phyloP scores from a whole-genome alignment of 2,113 vertebrate genomes.

The Gila orcuttii region DNA sequence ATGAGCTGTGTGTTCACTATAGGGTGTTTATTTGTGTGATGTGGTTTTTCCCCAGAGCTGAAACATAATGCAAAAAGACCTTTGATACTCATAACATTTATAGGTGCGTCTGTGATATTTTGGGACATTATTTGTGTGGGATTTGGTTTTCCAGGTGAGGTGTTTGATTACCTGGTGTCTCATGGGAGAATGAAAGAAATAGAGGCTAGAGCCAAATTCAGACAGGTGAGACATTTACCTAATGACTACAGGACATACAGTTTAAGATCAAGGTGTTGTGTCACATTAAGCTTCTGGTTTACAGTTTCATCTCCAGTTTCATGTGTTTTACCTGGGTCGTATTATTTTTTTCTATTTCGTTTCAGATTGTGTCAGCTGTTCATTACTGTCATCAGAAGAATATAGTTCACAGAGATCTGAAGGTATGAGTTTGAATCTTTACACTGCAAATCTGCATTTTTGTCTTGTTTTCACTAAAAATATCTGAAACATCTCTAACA shows the following conservation, averaged over 20 bases:
- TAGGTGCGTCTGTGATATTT: not conserved
- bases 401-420: constrained; percentile 92
- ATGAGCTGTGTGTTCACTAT: not conserved
- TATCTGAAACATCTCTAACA: not conserved
- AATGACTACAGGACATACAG: not conserved
- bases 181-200: constrained; percentile 97
- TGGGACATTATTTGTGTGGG: not conserved
- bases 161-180: constrained; percentile 95
- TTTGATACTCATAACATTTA: constrained; percentile 10
- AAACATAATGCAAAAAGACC: not conserved
- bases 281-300: not conserved
- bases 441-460: too few relatives aligned
- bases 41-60: not conserved
- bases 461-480: not conserved
- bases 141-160: constrained; percentile 72
- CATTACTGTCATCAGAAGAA: constrained; percentile 96
- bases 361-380: constrained; percentile 90
- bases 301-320: not conserved
- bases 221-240: constrained; percentile 68
- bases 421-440: constrained; percentile 74
- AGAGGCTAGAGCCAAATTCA: constrained; percentile 86
- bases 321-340: not conserved
- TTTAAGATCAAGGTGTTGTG: not conserved
- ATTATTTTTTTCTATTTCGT: not conserved
- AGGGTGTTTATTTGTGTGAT: not conserved